phyloP scores from a whole-genome alignment of 2,888 invertebrate genomes.

The Patella ulyssiponensis region DNA sequence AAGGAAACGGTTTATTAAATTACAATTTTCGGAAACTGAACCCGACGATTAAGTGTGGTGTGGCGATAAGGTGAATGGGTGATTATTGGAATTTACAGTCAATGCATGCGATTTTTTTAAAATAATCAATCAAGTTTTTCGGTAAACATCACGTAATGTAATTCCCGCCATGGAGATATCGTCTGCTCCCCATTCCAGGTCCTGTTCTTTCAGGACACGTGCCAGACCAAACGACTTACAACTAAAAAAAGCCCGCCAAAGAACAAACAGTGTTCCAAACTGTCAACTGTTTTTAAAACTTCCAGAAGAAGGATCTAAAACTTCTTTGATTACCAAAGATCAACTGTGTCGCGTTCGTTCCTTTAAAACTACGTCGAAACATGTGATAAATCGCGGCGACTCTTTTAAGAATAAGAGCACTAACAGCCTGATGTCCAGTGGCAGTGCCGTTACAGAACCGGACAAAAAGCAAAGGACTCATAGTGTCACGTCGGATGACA shows the following conservation, averaged over 20 bases:
- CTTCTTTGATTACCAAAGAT: conserved; percentile 6
- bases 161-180: conserved; percentile 26
- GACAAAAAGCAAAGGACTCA: conserved; percentile 31
- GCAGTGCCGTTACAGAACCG: conserved; percentile 73
- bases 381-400: conserved; percentile 89
- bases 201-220: conserved; percentile 60
- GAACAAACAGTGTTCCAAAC: conserved; percentile 56
- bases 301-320: conserved; percentile 17
- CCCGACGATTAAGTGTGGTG: too few species aligned
- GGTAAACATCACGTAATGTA: conserved; percentile 6
- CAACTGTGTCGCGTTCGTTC: conserved; percentile 81
- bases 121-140: too few species aligned
- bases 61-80: too few species aligned
- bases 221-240: conserved; percentile 51
- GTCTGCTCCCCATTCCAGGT: conserved; percentile 59
- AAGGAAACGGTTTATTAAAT: too few species aligned
- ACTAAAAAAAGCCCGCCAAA: conserved; percentile 36
- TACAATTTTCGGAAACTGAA: too few species aligned
- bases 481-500: conserved; percentile 21
- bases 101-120: too few species aligned
- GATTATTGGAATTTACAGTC: too few species aligned
- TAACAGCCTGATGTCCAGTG: conserved; percentile 82
- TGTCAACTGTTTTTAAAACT: conserved; percentile 21
- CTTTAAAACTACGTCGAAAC: conserved; percentile 93
- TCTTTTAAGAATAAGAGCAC: conserved; percentile 88